Evolutionary conservation across 2,888 invertebrate genomes (phyloP), one percentile per base, ranked within the genome.

Genomic region (Ectemnius lituratus): DNA sequence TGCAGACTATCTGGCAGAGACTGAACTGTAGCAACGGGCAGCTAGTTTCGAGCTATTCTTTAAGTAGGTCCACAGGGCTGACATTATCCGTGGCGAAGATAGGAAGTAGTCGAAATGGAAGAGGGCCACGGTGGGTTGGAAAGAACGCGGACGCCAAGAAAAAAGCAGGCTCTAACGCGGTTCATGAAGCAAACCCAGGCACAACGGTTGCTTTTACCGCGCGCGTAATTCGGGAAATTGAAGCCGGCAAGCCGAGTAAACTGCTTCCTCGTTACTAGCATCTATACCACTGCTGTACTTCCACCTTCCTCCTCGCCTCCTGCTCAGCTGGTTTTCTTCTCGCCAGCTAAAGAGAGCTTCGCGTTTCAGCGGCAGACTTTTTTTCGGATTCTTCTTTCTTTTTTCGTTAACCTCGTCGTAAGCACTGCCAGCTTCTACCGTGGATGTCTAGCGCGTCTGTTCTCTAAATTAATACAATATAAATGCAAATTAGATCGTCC

Each of bases 401-500:
- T 68, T 59, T 16, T 16, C n/a, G 52, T 13, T 14, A 13, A 14
- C 60, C 6, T 57, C 64, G 62, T 47, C 28, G 23, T 47, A 18
- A 45, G 52, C 58, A 11, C 56, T 23, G 60, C 18, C 46, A 60
- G 57, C 18, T 27, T 28, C 67, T 47, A n/a, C 46, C 46, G n/a
- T 16, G 20, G 2, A 37, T 37, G 37, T 37, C 37, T 37, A 11
- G 37, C 37, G 37, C 37, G 37, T 11, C 28, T 23, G 49, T 72
- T 79, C 79, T 79, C 82, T 82, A 81, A 85, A 87, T 87, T 87
- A 87, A 86, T 86, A 86, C 84, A 86, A 87, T 87, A 87, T 87
- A 87, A 86, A 87, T 87, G 87, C 84, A 86, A 87, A 87, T 87
- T 83, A 80, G 85, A 85, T 79, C 66, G 72, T 73, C 78, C 80